Percentiles rank a stretch among this genome's conserved stretches.
These are phyloP conservation scores for Hypselothyrea guttata DNA, from an alignment of 2,888 invertebrate species.

Conservation along the genomic window DNA sequence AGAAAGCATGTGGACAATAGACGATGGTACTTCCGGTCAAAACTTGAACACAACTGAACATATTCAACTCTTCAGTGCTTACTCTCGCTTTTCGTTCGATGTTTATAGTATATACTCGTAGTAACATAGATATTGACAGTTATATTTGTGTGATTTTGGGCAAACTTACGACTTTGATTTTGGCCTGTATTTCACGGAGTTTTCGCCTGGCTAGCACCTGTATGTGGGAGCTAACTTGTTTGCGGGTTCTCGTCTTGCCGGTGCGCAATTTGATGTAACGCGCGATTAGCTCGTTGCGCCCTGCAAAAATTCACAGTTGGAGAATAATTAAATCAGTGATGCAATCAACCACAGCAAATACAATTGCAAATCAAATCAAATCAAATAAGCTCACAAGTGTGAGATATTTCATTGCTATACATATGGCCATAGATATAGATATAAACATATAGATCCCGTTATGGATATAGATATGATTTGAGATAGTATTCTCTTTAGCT, in stretches of 20 bases:
- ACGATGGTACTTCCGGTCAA: conserved; percentile 20
- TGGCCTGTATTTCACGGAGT: conserved; percentile 98
- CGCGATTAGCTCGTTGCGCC: conserved; percentile 99
- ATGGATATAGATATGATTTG: no score
- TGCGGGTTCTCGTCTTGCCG: conserved; percentile 99
- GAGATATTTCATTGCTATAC: no score
- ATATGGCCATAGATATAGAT: no score
- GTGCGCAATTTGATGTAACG: conserved; percentile 99
- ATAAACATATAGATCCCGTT: no score
- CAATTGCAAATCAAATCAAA: background rate
- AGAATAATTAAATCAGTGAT: conserved; percentile 6
- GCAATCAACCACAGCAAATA: background rate
- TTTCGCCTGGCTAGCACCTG: conserved; percentile 99
- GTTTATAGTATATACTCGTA: background rate
- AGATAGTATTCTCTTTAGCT: no score
- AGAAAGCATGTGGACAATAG: conserved; percentile 33
- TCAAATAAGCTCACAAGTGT: background rate
- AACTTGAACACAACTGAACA: no score
- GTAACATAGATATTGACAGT: background rate
- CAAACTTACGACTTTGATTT: conserved; percentile 96
- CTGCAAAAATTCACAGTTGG: conserved; percentile 85
- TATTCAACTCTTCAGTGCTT: background rate
- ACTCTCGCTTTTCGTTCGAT: background rate
- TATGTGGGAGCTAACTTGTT: conserved; percentile 99
- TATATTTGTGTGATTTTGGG: background rate